These are phyloP conservation scores for Premnoplex brunnescens DNA, from an alignment of 2,797 vertebrate genomes.

Conservation along the genomic window DNA sequence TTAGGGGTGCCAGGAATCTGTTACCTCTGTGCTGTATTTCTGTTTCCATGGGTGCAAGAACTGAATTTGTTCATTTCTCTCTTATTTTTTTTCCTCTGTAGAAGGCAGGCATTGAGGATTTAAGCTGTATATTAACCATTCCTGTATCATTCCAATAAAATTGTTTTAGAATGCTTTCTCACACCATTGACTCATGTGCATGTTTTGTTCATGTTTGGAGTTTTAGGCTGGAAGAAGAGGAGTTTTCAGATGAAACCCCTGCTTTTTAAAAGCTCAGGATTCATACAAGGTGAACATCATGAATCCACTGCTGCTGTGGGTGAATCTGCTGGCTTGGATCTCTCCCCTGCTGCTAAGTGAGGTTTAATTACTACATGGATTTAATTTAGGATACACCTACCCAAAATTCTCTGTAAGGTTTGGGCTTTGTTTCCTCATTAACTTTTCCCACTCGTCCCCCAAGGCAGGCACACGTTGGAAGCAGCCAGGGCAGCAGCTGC, in stretches of 20 bases:
- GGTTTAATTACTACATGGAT: neutral
- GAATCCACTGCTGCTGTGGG: neutral
- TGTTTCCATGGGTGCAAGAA: neutral
- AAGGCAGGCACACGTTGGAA: neutral
- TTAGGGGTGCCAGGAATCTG: neutral
- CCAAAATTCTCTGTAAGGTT: neutral
- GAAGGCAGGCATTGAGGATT: constrained; percentile 22
- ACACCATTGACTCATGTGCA: neutral
- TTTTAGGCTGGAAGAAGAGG: neutral
- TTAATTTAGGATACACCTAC: neutral
- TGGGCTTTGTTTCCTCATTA: neutral
- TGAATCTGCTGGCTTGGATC: neutral
- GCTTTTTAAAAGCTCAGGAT: neutral
- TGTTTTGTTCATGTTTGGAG: neutral
- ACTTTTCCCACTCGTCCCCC: neutral
- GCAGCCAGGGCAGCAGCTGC: neutral
- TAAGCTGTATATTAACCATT: constrained; percentile 33
- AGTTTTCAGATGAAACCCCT: neutral
- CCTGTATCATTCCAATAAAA: constrained; percentile 64
- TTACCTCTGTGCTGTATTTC: neutral
- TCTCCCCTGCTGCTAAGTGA: neutral
- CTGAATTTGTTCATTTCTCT: neutral
- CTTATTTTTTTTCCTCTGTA: neutral
- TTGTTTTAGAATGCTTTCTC: constrained; percentile 43
- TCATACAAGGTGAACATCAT: neutral